These are phyloP conservation scores for Limonius californicus DNA, from an alignment of 1,140 invertebrate species.

Conservation along the genomic window DNA sequence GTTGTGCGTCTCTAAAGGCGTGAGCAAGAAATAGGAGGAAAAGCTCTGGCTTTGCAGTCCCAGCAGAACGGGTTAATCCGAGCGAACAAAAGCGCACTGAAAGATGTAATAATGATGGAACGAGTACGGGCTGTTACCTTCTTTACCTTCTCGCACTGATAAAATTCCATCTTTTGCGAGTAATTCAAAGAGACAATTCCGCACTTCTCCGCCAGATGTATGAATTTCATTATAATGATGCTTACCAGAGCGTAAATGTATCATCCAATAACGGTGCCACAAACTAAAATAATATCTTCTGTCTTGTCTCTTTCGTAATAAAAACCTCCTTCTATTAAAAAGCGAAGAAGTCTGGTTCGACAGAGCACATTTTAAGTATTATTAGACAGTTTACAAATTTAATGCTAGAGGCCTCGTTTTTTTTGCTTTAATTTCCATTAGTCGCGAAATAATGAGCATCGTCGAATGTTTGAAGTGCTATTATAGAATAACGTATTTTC, in stretches of 20 bases:
- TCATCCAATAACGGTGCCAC: background rate
- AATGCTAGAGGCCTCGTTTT: too few relatives aligned
- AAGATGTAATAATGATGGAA: conserved; percentile 21
- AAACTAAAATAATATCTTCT: too few relatives aligned
- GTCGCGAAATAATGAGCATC: too few relatives aligned
- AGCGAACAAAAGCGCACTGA: conserved; percentile 14
- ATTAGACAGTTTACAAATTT: too few relatives aligned
- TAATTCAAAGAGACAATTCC: conserved; percentile 12
- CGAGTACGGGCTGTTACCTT: conserved; percentile 12
- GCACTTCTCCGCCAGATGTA: background rate
- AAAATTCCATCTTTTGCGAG: conserved; percentile 7
- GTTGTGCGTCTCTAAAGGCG: conserved; percentile 24
- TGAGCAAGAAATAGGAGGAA: conserved; percentile 8
- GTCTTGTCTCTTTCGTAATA: too few relatives aligned
- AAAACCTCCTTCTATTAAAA: too few relatives aligned
- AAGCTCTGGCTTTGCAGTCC: background rate
- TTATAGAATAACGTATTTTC: too few relatives aligned
- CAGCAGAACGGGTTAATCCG: conserved; percentile 20
- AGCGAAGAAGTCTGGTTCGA: too few relatives aligned
- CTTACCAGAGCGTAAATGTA: conserved; percentile 9
- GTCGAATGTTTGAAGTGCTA: too few relatives aligned
- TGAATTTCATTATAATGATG: conserved; percentile 14
- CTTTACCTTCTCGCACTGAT: conserved; percentile 3
- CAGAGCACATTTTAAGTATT: too few relatives aligned
- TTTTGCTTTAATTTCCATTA: too few relatives aligned